Base-by-base conservation (phyloP, 1,140 invertebrate species). In the Belonocnema kinseyi region DNA sequence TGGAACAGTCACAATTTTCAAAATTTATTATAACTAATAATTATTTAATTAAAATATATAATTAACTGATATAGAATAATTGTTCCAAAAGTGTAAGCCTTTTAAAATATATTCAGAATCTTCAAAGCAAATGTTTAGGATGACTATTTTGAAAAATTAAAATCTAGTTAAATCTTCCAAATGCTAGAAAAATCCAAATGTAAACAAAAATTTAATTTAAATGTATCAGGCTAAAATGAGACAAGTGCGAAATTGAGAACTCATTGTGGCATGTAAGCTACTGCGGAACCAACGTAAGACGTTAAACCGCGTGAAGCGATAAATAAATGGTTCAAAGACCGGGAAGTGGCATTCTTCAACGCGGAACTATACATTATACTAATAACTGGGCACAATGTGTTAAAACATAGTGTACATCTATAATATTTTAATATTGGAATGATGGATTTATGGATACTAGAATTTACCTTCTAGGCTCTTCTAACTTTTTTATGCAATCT, bases 311-410 rank as follows among this genome's bases (percentile, higher is more conserved):
- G 79, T 82, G 80, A 81, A 86, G 80, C 84, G 80, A 87, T 88
- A 88, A 88, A 88, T 88, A 87, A 85, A 83, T 79, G 54, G 73
- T 72, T 72, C 72, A 80, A 78, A 82, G 74, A 82, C 78, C 81
- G 82, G 81, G 85, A 83, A 87, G 77, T 46, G 75, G 50, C 72
- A 75, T 75, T 58, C 61, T 80, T 78, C 76, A 84, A 85, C 66
- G 82, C 81, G 81, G 77, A 80, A 83, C 82, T 61, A 61, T 51
- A 72, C 12, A 50, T 51, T 70, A 75, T 74, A 83, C 61, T 40
- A 66, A 66, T 66, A 66, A 66, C 61, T 40, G 61, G 40, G 61
- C n/a, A 33, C 26, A 33, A 66, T 46, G 61, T 66, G 61, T 66
- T 66, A 66, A 66, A 66, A 66, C n/a, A 66, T 66, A 66, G 33